Conservation (phyloP, 64 coral and sea anemone species). For the Montipora foliosa region DNA sequence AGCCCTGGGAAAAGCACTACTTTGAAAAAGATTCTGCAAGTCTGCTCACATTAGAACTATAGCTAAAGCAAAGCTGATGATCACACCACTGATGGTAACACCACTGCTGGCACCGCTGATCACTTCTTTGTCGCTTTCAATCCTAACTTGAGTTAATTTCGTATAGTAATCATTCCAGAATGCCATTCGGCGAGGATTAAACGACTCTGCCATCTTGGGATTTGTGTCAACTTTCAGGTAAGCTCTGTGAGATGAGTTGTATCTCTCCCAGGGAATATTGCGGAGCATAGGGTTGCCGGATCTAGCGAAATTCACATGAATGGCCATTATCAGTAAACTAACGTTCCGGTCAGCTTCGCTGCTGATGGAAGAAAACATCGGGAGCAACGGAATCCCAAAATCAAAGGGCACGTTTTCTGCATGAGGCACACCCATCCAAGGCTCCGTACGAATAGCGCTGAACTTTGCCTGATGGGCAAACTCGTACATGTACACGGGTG, state of each 20-base stretch:
- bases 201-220: constrained; percentile 42
- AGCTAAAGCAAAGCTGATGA: neutral
- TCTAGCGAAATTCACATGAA: constrained; percentile 63
- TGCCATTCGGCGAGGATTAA: constrained; percentile 49
- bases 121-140: neutral
- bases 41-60: neutral
- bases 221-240: constrained; percentile 33
- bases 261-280: constrained; percentile 61
- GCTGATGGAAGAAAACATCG: constrained; percentile 9
- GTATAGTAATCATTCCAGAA: neutral
- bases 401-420: constrained; percentile 26
- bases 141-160: constrained; percentile 31
- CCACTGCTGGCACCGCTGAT: neutral
- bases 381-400: constrained; percentile 63
- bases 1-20: too few relatives aligned
- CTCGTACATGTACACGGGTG: too few relatives aligned
- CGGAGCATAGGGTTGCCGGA: constrained; percentile 46
- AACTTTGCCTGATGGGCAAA: too few relatives aligned
- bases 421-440: too few relatives aligned
- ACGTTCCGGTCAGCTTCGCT: constrained; percentile 29
- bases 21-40: neutral
- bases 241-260: constrained; percentile 42
- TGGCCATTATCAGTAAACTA: constrained; percentile 39
- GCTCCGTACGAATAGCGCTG: too few relatives aligned
- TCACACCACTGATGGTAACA: neutral